Evolutionary conservation across 2,797 vertebrate genomes (phyloP).

Genomic region (Lepilemur septentrionalis): DNA sequence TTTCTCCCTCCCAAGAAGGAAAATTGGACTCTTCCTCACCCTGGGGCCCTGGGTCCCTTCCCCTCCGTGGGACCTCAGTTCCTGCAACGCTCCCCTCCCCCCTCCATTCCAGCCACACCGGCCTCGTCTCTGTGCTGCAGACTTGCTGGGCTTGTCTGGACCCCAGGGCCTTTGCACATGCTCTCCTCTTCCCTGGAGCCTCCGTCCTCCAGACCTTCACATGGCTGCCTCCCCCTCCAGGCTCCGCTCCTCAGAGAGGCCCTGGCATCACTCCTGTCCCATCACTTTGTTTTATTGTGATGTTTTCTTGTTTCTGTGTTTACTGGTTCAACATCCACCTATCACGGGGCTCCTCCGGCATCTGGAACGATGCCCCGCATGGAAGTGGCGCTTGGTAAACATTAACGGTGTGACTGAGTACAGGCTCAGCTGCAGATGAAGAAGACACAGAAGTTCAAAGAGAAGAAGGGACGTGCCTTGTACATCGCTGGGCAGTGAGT

Average conservation of each 20-base stretch:
- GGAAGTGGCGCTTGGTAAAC: neutral
- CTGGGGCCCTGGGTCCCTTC: too few relatives aligned
- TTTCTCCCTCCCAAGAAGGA: neutral
- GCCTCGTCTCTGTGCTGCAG: neutral
- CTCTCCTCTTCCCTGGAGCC: neutral
- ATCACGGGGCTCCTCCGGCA: accelerated
- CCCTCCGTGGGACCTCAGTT: neutral
- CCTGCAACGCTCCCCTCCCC: neutral
- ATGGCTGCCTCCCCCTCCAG: neutral
- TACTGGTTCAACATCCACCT: neutral
- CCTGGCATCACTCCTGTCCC: neutral
- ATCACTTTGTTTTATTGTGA: neutral
- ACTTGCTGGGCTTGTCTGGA: neutral
- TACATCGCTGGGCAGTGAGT: neutral
- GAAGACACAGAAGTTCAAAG: neutral
- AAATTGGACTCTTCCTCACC: neutral
- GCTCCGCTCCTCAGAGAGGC: neutral
- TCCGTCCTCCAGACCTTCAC: neutral
- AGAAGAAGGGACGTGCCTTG: neutral
- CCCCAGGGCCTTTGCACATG: neutral
- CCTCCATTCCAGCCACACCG: accelerated
- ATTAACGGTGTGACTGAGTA: accelerated
- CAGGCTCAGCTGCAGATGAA: accelerated
- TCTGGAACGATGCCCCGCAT: neutral
- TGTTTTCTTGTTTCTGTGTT: neutral